These are phyloP conservation scores for Apostichopus parvimensis DNA, from an alignment of 35 echinoderm and acorn worm genomes.

Conservation along the genomic window DNA sequence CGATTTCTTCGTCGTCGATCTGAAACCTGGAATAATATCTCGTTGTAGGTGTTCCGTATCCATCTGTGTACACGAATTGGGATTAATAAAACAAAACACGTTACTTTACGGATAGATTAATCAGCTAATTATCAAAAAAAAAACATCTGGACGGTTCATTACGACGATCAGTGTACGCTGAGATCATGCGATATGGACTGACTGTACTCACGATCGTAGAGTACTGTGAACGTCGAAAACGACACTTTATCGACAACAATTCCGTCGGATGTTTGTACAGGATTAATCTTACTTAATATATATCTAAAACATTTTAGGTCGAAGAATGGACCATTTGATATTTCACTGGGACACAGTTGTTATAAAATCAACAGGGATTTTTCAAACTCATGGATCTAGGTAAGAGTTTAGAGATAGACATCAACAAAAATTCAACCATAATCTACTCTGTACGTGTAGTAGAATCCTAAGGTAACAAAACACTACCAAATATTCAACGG, in stretches of 20 bases:
- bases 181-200: neutral
- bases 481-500: too few relatives aligned
- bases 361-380: too few relatives aligned
- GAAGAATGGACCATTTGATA: too few relatives aligned
- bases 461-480: too few relatives aligned
- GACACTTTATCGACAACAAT: neutral
- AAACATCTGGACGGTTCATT: slow-evolving; percentile 28
- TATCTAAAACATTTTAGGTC: too few relatives aligned
- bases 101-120: neutral
- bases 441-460: too few relatives aligned
- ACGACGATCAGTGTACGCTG: neutral
- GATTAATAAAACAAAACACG: neutral
- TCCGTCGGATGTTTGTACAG: neutral
- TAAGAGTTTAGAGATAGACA: too few relatives aligned
- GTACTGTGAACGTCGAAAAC: neutral
- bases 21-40: neutral
- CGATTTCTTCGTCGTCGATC: neutral
- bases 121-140: slow-evolving; percentile 14
- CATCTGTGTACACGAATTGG: neutral
- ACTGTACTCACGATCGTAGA: neutral
- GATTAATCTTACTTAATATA: too few relatives aligned
- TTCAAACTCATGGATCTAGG: too few relatives aligned
- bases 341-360: too few relatives aligned
- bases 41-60: neutral
- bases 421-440: too few relatives aligned